Evolutionary conservation across 2,888 invertebrate species (phyloP).

Genomic region (Epistrophe eligans): DNA sequence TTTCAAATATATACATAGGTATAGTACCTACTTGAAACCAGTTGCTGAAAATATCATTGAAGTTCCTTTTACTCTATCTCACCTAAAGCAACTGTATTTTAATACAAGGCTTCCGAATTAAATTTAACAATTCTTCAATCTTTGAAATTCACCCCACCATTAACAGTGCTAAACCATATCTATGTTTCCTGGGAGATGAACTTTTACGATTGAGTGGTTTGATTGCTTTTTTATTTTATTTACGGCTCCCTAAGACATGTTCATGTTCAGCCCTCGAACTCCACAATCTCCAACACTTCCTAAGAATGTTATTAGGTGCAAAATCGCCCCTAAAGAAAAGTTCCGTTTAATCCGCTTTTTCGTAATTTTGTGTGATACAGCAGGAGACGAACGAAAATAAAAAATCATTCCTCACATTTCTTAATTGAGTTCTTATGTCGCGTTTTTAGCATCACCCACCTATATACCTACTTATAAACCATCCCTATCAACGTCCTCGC

Average conservation of each 20-base stretch:
- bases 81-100: not conserved
- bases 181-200: constrained; percentile 50
- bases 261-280: not conserved
- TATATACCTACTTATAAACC: not conserved
- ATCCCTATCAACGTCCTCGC: constrained; percentile 7
- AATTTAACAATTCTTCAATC: constrained; percentile 56
- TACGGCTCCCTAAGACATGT: constrained; percentile 38
- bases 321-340: constrained; percentile 66
- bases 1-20: no score
- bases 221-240: constrained; percentile 48
- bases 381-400: constrained; percentile 23
- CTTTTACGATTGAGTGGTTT: constrained; percentile 65
- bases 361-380: constrained; percentile 37
- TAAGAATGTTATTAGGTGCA: constrained; percentile 66
- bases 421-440: constrained; percentile 74
- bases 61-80: not conserved
- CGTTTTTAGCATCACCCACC: constrained; percentile 33
- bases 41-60: not conserved
- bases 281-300: not conserved
- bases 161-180: constrained; percentile 40
- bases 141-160: constrained; percentile 11
- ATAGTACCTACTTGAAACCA: not conserved
- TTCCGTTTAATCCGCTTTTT: constrained; percentile 68
- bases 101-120: constrained; percentile 41
- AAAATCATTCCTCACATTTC: constrained; percentile 45